Evolutionary conservation across 2,797 vertebrate species (phyloP), one percentile per base, ranked within the genome.

Genomic region (Rhinichthys osculus): DNA sequence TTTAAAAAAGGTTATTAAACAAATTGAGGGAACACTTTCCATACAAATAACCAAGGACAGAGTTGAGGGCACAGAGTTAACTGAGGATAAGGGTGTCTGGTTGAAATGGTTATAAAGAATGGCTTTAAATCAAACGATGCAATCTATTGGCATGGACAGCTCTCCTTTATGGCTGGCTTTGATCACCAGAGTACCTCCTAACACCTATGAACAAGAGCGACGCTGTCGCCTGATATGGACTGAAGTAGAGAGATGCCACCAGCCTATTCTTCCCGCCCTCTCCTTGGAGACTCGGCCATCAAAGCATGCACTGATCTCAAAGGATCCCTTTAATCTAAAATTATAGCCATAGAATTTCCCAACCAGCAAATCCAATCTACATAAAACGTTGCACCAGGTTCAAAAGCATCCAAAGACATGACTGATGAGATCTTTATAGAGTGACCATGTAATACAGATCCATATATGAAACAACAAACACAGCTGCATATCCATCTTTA

Each of bases 311-410:
- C 71, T 57, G 64, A 90, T 90, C 82, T 88, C 84, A 79, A 83
- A 85, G 80, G 87, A 70, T 84, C 52, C 35, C 84, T 88, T 88
- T 86, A 88, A 86, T 87, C 85, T 83, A 86, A 90, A 84, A 86
- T 88, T 85, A 86, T 77, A 88, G 88, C 76, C 83, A 82, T 78
- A 73, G 74, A 57, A 80, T 85, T 88, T 88, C 72, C 73, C 82
- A 80, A 83, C 71, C 83, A 88, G 7, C n/a, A 42, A 57, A 74
- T 89, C 86, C 85, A 86, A 91, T 87, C 64, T 64, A 88, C 85
- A 84, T 88, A 84, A 83, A 90, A 88, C 23, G 30, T 83, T 78
- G 66, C 19, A 66, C 67, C 77, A 73, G 78, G 64, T 82, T 86
- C 50, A 77, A 88, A 87, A 74, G 82, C 64, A 82, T 73, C 35